Percentiles rank a stretch among this genome's conserved stretches.
Evolutionary conservation across 2,888 invertebrate species (phyloP).

Genomic region (Brachycybe producta): DNA sequence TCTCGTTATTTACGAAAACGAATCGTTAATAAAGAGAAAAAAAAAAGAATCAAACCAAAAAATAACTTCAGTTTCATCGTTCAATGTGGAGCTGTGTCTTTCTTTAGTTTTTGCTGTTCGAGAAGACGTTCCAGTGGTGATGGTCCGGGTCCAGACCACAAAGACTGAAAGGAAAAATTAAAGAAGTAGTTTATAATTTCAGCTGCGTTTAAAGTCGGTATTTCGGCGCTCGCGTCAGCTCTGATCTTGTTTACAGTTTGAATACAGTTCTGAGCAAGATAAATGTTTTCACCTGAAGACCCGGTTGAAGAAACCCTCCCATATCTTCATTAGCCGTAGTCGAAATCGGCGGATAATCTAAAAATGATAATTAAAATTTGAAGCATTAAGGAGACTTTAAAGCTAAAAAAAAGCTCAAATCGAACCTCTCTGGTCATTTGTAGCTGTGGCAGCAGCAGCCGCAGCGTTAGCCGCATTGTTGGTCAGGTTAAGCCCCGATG

Average conservation of each 20-base stretch:
- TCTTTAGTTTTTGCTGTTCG: conserved; percentile 54
- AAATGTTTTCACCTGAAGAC: conserved; percentile 21
- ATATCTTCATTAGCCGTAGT: conserved; percentile 13
- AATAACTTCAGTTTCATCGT: conserved; percentile 14
- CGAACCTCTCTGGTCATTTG: too few relatives aligned
- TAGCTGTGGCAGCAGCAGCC: neutral
- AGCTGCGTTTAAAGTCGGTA: too few relatives aligned
- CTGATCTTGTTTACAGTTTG: too few relatives aligned
- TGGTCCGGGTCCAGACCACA: conserved; percentile 63
- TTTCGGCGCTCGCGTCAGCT: too few relatives aligned
- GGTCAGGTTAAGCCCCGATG: conserved; percentile 21
- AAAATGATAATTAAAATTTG: too few relatives aligned
- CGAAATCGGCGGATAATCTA: too few relatives aligned
- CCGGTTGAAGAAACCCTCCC: conserved; percentile 22
- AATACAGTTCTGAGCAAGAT: neutral
- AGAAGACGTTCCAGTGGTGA: conserved; percentile 64
- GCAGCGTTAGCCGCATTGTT: conserved; percentile 15
- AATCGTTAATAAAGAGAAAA: too few relatives aligned
- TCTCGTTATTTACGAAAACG: too few relatives aligned
- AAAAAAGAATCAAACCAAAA: too few relatives aligned
- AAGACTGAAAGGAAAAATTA: conserved; percentile 42
- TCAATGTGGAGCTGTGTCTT: conserved; percentile 34
- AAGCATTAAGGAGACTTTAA: too few relatives aligned
- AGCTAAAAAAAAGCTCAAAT: too few relatives aligned
- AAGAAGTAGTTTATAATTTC: neutral